These are phyloP conservation scores for Alloscopus bannaensis DNA, from an alignment of 2,888 invertebrate species.

Conservation along the genomic window DNA sequence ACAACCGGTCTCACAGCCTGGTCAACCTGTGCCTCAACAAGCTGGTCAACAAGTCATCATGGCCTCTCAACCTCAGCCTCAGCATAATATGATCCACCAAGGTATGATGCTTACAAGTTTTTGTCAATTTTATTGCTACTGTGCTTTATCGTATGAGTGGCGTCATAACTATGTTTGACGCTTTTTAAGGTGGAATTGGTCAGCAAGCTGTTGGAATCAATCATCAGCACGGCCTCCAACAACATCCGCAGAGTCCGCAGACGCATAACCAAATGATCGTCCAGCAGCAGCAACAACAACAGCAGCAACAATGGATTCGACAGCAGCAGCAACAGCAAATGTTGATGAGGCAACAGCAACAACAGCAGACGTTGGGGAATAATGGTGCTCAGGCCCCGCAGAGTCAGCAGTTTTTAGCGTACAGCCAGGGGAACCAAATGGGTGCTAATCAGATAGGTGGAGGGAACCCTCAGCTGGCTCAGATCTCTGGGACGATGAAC, in stretches of 20 bases:
- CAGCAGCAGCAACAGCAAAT: conserved; percentile 74
- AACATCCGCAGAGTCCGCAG: conserved; percentile 73
- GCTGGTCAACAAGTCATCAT: conserved; percentile 66
- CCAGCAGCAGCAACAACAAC: conserved; percentile 75
- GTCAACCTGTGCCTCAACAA: conserved; percentile 61
- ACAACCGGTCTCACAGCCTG: conserved; percentile 63
- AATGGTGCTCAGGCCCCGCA: conserved; percentile 74
- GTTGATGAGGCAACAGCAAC: conserved; percentile 76
- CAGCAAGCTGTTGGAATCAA: conserved; percentile 71
- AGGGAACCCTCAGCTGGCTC: conserved; percentile 69
- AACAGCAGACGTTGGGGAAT: conserved; percentile 74
- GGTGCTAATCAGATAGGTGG: conserved; percentile 74
- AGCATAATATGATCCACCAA: conserved; percentile 71
- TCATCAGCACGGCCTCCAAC: conserved; percentile 72
- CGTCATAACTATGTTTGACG: no score
- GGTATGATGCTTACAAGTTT: no score
- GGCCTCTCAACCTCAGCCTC: conserved; percentile 73
- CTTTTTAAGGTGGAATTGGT: conserved; percentile 66
- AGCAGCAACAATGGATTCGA: conserved; percentile 76
- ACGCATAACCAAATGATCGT: conserved; percentile 70
- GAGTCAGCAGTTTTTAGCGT: conserved; percentile 75
- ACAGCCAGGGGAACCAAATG: conserved; percentile 74
- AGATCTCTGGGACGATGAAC: conserved; percentile 68
- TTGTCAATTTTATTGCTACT: no score
- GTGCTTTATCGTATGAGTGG: no score